These are phyloP conservation scores for Oscheius sp. DNA, from an alignment of 2,888 invertebrate species.

Conservation along the genomic window DNA sequence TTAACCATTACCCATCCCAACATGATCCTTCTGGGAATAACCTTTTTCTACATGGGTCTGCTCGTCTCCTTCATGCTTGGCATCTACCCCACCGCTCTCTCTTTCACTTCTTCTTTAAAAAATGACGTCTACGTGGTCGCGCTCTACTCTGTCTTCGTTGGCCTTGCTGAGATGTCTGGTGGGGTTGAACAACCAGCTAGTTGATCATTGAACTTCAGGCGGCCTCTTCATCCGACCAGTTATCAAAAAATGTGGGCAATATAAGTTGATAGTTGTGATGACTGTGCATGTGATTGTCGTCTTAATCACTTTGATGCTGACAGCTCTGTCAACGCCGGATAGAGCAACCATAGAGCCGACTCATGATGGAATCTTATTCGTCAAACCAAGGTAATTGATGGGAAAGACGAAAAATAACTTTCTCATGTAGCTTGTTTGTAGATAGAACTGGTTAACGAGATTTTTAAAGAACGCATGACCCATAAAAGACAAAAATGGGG, in stretches of 20 bases:
- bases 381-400: slow-evolving; percentile 9
- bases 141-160: slow-evolving; percentile 37
- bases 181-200: neutral
- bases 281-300: slow-evolving; percentile 33
- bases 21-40: slow-evolving; percentile 35
- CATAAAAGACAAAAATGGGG: too few relatives aligned
- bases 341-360: slow-evolving; percentile 40
- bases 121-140: slow-evolving; percentile 45
- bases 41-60: slow-evolving; percentile 46
- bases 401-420: too few relatives aligned
- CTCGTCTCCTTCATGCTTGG: slow-evolving; percentile 48
- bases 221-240: slow-evolving; percentile 26
- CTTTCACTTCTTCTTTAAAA: slow-evolving; percentile 38
- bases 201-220: slow-evolving; percentile 4
- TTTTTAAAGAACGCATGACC: too few relatives aligned
- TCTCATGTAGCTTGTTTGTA: neutral
- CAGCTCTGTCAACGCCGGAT: slow-evolving; percentile 38
- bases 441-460: too few relatives aligned
- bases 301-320: slow-evolving; percentile 22
- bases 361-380: neutral
- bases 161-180: slow-evolving; percentile 39
- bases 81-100: slow-evolving; percentile 44
- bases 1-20: slow-evolving; percentile 37
- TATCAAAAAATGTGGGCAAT: slow-evolving; percentile 42
- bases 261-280: slow-evolving; percentile 43